Conservation (phyloP, 2,888 invertebrate species). For the Pollenia labialis region DNA sequence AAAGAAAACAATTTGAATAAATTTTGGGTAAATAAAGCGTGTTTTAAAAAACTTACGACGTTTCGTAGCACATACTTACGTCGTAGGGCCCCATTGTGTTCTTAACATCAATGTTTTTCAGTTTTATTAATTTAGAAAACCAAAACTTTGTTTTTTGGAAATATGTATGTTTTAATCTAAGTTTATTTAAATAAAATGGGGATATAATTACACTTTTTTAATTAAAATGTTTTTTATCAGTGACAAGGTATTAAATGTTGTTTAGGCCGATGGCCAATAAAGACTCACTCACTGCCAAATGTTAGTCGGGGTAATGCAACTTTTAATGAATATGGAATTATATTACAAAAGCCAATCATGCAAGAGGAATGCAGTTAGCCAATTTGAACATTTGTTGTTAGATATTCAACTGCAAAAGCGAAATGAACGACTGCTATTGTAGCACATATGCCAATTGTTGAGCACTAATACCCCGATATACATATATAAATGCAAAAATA, state of each 20-base stretch:
- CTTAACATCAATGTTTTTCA: too few relatives aligned
- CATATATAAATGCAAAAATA: neutral
- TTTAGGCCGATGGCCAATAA: neutral
- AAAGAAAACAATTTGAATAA: too few relatives aligned
- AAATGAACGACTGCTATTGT: conserved; percentile 32
- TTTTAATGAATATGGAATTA: conserved; percentile 23
- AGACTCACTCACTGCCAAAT: conserved; percentile 5
- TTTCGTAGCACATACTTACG: too few relatives aligned
- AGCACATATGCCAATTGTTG: neutral
- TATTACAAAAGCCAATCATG: conserved; percentile 60
- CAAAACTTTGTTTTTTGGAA: too few relatives aligned
- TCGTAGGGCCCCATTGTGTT: too few relatives aligned
- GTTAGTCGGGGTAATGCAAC: neutral
- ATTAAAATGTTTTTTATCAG: neutral
- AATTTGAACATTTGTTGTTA: conserved; percentile 56
- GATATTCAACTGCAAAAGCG: conserved; percentile 39
- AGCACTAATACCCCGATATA: neutral
- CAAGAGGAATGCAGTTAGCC: conserved; percentile 66
- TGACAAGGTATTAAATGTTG: neutral
- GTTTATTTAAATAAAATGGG: too few relatives aligned
- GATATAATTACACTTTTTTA: too few relatives aligned
- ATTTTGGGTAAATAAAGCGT: too few relatives aligned
- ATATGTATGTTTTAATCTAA: too few relatives aligned
- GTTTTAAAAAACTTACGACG: too few relatives aligned
- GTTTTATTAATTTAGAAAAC: too few relatives aligned